phyloP scores from a whole-genome alignment of 2,888 invertebrate species.

The Chloromyia formosa region DNA sequence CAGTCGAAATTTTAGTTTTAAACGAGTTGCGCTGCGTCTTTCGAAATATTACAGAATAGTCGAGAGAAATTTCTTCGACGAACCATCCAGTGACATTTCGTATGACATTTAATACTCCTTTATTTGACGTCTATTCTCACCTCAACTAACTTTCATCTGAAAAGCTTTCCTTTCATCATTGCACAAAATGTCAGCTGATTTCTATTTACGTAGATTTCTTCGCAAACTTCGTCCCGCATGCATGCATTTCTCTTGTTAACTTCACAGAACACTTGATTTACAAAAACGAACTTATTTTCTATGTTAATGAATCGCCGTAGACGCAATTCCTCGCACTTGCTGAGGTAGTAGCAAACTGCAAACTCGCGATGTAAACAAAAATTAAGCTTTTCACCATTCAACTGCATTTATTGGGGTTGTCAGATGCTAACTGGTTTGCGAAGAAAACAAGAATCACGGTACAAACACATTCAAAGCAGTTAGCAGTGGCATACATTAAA shows the following conservation, averaged over 20 bases:
- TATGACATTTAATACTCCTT: conserved; percentile 31
- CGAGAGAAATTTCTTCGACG: conserved; percentile 33
- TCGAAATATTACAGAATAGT: conserved; percentile 20
- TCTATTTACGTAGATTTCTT: conserved; percentile 38
- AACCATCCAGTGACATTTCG: conserved; percentile 36
- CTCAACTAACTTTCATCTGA: conserved; percentile 7
- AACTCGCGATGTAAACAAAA: conserved; percentile 27
- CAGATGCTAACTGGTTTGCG: not conserved
- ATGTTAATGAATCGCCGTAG: too few relatives aligned
- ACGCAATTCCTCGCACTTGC: too few relatives aligned
- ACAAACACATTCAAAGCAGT: too few relatives aligned
- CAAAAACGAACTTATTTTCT: too few relatives aligned
- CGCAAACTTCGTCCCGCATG: not conserved
- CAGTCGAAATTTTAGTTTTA: not conserved
- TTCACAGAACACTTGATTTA: too few relatives aligned
- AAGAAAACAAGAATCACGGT: not conserved
- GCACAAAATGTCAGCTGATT: conserved; percentile 39
- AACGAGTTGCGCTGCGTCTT: not conserved
- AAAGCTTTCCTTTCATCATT: conserved; percentile 13
- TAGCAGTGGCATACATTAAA: too few relatives aligned
- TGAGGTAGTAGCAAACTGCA: too few relatives aligned
- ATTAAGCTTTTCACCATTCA: conserved; percentile 9
- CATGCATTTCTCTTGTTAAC: too few relatives aligned
- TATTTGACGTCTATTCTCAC: conserved; percentile 42
- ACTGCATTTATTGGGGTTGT: conserved; percentile 4